phyloP scores from a whole-genome alignment of 2,797 vertebrate species.

The Sebastes itinus region DNA sequence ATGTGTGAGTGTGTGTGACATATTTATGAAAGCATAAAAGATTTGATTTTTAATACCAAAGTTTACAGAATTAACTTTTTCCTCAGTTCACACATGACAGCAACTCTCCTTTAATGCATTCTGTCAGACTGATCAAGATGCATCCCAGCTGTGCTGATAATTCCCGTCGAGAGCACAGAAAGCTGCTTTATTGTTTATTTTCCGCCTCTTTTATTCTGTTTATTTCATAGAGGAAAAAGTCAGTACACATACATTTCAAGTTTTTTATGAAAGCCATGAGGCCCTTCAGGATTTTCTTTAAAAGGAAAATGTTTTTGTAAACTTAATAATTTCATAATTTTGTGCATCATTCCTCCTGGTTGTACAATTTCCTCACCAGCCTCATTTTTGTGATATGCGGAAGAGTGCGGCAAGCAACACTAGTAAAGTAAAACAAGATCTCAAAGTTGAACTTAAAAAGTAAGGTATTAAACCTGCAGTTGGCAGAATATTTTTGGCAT shows the following conservation, averaged over 20 bases:
- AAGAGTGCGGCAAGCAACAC: neutral
- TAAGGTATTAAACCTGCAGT: no score
- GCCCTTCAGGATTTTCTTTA: neutral
- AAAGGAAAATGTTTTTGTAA: neutral
- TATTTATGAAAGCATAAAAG: neutral
- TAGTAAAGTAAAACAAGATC: neutral
- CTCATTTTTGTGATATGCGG: neutral
- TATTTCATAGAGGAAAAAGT: slow-evolving; percentile 2
- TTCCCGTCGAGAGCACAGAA: neutral
- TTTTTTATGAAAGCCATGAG: neutral
- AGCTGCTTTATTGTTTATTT: slow-evolving; percentile 6
- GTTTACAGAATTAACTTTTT: neutral
- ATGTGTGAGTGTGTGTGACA: neutral
- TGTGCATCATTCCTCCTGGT: neutral
- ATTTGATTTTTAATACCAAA: neutral
- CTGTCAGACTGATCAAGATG: slow-evolving; percentile 19
- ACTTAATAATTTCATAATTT: neutral
- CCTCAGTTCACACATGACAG: neutral
- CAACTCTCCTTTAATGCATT: neutral
- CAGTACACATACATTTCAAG: neutral
- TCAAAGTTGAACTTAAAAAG: neutral
- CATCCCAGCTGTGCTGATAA: slow-evolving; percentile 14
- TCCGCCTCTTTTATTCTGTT: slow-evolving; percentile 16
- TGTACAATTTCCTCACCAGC: neutral
- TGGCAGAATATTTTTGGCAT: no score